Conservation (phyloP, 2,888 invertebrate genomes). For the Chymomyza caudatula region DNA sequence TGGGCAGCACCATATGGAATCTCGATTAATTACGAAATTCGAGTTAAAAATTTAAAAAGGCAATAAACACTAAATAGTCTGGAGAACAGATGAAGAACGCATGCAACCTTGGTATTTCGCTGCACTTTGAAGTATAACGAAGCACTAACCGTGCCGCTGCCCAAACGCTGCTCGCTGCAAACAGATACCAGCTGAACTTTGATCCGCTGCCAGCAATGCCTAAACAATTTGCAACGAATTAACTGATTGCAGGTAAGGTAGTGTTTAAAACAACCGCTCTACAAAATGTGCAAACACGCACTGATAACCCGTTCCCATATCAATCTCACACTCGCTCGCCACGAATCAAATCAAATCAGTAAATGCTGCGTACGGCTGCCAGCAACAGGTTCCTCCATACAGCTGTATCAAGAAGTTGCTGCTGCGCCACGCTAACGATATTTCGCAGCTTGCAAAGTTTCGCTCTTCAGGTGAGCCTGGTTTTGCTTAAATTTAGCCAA, state of each 20-base stretch:
- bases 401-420: neutral
- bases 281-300: conserved; percentile 4
- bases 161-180: neutral
- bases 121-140: neutral
- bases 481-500: conserved; percentile 2
- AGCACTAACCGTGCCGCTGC: neutral
- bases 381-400: conserved; percentile 44
- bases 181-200: neutral
- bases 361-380: conserved; percentile 18
- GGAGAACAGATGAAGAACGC: neutral
- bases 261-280: neutral
- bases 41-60: neutral
- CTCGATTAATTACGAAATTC: neutral
- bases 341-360: conserved; percentile 16
- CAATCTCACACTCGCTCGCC: conserved; percentile 23
- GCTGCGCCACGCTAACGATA: conserved; percentile 28
- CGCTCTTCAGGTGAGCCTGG: conserved; percentile 18
- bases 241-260: neutral
- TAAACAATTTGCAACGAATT: neutral
- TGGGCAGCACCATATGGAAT: neutral
- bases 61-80: neutral
- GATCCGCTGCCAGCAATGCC: neutral
- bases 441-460: conserved; percentile 2
- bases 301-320: conserved; percentile 29
- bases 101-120: neutral